Percentiles rank a stretch among this genome's conserved stretches.
Evolutionary conservation across 2,888 invertebrate genomes (phyloP).

Genomic region (Nomada goodeniana): DNA sequence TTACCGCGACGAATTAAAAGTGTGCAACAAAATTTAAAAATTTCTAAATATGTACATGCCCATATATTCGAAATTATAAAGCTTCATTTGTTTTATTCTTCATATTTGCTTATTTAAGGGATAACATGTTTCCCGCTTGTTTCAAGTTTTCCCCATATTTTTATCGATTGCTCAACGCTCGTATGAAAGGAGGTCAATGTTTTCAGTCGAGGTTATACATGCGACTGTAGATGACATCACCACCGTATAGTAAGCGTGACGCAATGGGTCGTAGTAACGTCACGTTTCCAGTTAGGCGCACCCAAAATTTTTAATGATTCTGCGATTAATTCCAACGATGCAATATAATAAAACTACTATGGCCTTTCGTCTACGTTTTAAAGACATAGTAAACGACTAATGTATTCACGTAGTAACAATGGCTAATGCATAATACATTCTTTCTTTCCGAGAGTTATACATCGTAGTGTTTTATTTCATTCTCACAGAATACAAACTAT

Average conservation of each 20-base stretch:
- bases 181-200: constrained; percentile 73
- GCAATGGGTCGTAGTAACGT: constrained; percentile 78
- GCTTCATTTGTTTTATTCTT: neutral
- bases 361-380: neutral
- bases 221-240: constrained; percentile 80
- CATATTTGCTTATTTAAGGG: neutral
- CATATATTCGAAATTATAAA: neutral
- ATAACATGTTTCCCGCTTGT: constrained; percentile 36
- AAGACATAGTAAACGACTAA: neutral
- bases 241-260: constrained; percentile 81
- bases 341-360: neutral
- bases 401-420: neutral
- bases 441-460: neutral
- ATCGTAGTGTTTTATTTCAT: neutral
- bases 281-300: constrained; percentile 64
- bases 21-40: neutral
- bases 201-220: constrained; percentile 76
- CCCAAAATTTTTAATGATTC: constrained; percentile 37
- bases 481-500: neutral
- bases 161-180: constrained; percentile 58
- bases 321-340: neutral
- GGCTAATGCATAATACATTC: neutral
- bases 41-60: neutral
- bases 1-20: neutral
- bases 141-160: constrained; percentile 44